Evolutionary conservation across 2,113 vertebrate genomes (phyloP).

Genomic region (Ceratotherium simum): DNA sequence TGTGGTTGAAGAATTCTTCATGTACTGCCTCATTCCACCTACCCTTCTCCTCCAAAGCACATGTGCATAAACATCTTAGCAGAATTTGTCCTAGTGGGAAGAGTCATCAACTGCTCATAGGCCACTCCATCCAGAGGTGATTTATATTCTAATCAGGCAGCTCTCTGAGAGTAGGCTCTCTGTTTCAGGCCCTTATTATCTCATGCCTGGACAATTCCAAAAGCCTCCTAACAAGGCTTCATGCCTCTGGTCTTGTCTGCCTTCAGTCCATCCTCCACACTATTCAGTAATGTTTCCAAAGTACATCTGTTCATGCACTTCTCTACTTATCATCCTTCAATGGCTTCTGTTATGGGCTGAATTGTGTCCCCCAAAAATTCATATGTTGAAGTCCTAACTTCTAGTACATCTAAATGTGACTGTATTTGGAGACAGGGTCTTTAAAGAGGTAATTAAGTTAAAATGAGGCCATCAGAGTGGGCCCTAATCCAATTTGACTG

Average conservation of each 20-base stretch:
- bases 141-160: background rate
- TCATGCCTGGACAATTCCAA: constrained; percentile 19
- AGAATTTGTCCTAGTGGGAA: background rate
- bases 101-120: background rate
- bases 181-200: background rate
- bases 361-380: background rate
- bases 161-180: background rate
- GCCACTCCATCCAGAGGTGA: background rate
- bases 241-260: background rate
- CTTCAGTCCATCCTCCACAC: background rate
- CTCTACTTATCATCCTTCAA: background rate
- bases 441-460: background rate
- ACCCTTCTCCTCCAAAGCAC: background rate
- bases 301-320: background rate
- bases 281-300: background rate
- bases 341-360: background rate
- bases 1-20: background rate
- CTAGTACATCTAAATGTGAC: background rate
- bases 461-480: background rate
- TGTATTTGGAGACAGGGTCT: background rate
- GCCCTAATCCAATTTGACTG: background rate
- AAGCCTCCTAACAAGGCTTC: background rate
- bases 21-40: background rate
- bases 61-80: background rate
- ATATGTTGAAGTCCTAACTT: background rate